phyloP scores from a whole-genome alignment of 2,888 invertebrate species.

The Microctonus hyperodae region DNA sequence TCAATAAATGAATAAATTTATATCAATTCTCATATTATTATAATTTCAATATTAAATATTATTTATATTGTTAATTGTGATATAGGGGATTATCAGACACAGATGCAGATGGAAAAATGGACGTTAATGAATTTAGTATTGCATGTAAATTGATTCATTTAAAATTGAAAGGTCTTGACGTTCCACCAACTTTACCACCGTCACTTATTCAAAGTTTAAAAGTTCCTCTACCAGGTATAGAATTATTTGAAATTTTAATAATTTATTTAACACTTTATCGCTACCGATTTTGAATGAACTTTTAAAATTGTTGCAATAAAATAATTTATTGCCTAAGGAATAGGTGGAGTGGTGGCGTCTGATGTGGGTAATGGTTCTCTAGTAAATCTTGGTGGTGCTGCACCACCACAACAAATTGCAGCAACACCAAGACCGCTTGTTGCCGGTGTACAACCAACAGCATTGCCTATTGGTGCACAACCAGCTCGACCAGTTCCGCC shows the following conservation, averaged over 20 bases:
- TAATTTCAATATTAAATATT: slow-evolving; percentile 8
- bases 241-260: neutral
- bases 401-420: slow-evolving; percentile 27
- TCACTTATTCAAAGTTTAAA: slow-evolving; percentile 74
- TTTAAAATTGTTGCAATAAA: neutral
- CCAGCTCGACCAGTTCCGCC: slow-evolving; percentile 46
- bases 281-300: no score
- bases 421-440: slow-evolving; percentile 44
- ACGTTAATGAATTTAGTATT: slow-evolving; percentile 95
- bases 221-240: slow-evolving; percentile 55
- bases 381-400: slow-evolving; percentile 37
- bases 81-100: slow-evolving; percentile 89
- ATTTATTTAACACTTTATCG: no score
- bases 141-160: slow-evolving; percentile 96
- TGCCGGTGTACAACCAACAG: slow-evolving; percentile 42
- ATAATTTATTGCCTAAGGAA: neutral
- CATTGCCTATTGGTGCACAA: slow-evolving; percentile 42
- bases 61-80: slow-evolving; percentile 25
- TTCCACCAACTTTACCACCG: slow-evolving; percentile 87
- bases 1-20: neutral
- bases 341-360: slow-evolving; percentile 2
- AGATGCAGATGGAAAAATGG: slow-evolving; percentile 96
- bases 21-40: neutral
- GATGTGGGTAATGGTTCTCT: slow-evolving; percentile 36
- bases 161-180: slow-evolving; percentile 89